Conservation (phyloP, 53 echinoderm and acorn worm species). For the Crossaster papposus region DNA sequence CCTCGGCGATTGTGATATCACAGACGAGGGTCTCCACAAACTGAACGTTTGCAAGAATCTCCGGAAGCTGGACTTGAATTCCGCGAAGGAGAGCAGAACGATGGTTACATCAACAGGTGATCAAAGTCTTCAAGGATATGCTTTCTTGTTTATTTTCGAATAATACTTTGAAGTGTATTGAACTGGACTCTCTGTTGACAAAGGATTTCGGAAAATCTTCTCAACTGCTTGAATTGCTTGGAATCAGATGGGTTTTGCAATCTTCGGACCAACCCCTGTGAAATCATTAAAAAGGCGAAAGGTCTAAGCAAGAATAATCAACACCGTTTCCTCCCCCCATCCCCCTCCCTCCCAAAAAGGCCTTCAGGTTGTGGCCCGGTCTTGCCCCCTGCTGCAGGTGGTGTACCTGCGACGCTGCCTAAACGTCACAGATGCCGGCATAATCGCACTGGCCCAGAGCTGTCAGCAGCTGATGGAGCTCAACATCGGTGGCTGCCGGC, state of each 20-base stretch:
- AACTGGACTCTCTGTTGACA: too few relatives aligned
- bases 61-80: slow-evolving; percentile 88
- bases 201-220: too few relatives aligned
- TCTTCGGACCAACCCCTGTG: background rate
- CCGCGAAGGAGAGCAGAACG: slow-evolving; percentile 80
- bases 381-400: slow-evolving; percentile 76
- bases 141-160: background rate
- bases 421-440: slow-evolving; percentile 70
- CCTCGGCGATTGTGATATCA: slow-evolving; percentile 80
- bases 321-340: background rate
- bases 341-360: slow-evolving; percentile 48
- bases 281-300: too few relatives aligned
- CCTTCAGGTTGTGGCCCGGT: slow-evolving; percentile 74
- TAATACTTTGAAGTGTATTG: background rate
- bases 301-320: background rate
- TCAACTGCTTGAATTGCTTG: background rate
- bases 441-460: slow-evolving; percentile 76
- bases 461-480: slow-evolving; percentile 82
- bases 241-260: background rate
- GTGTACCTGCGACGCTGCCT: slow-evolving; percentile 82
- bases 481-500: slow-evolving; percentile 86
- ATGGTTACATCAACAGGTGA: slow-evolving; percentile 76
- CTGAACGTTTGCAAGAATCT: slow-evolving; percentile 73
- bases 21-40: slow-evolving; percentile 70
- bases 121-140: background rate